Evolutionary conservation across 1,140 invertebrate genomes (phyloP), one percentile per base, ranked within the genome.

Genomic region (Stenopsyche tienmushanensis): DNA sequence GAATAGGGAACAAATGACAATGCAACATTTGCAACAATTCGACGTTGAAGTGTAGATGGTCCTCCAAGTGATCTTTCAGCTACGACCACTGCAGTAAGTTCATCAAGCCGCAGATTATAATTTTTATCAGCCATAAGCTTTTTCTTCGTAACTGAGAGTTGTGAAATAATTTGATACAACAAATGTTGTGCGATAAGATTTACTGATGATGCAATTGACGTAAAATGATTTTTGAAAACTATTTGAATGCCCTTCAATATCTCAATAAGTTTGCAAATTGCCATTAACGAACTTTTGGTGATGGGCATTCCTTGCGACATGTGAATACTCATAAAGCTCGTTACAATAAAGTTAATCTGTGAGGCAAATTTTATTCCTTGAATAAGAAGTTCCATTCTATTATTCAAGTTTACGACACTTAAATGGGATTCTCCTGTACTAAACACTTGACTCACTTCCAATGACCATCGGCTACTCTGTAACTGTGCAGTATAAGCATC

Each of bases 301-400:
- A 97, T 88, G 15, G 93, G 89, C 72, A 88, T 85, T 41, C 85
- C 83, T 29, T 92, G 79, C 9, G 83, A 79, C 1, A 89, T 84
- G 76, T 96, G 92, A 39, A 95, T 78, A 80, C 93, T 95, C 58
- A 92, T 88, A n/a, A 94, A 77, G 58, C 82, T 86, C 29, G 82
- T 83, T 8, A 89, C 75, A 25, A 81, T 80, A 74, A 89, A 85
- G 71, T 81, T 82, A 52, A 89, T 85, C 72, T 83, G 83, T 1
- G 82, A 80, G 17, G 84, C 76, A 45, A 88, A 75, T 64, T 84
- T 81, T 3, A 93, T 72, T 10, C 92, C 86, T 78, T 92, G 83
- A 17, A 84, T 73, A n/a, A 90, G 74, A 9, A 86, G 73, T 65
- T 77, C 77, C 50, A 83, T 82, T 71, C 86, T 83, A 18, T 84